Evolutionary conservation across 2,797 vertebrate species (phyloP), one percentile per base, ranked within the genome.

Genomic region (Artibeus jamaicensis): DNA sequence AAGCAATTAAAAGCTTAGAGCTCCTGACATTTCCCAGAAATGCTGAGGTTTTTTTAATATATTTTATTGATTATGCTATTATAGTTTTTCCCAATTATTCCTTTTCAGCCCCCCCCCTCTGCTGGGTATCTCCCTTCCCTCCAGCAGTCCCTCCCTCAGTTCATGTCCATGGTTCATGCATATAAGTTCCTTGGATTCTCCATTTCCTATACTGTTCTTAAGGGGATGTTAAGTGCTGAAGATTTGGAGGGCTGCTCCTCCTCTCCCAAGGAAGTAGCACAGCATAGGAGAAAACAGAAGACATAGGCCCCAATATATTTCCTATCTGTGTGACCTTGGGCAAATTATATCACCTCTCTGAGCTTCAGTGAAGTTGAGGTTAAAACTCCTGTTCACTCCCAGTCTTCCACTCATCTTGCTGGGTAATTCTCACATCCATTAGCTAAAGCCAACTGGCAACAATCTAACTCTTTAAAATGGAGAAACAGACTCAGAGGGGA

Each of bases 1-100:
- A 90, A 87, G 26, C 24, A 95, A 92, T 87, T 92, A 87, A 79
- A 34, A 93, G 6, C 12, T 93, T 93, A 46, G 22, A 70, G 11
- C 6, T 19, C n/a, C 32, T 87, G 73, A 79, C 18, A 90, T 81
- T 93, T 93, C 50, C n/a, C 65, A 86, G 55, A 93, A 89, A 24
- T 37, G 34, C 46, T 37, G n/a, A 91, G 57, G 22, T 26, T 59
- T 59, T 26, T 59, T 26, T 9, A 29, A 57, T 29, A 19, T 59
- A 59, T 59, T 59, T 59, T 29, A 59, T 59, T 59, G 57, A 59
- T 59, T 59, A 59, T 29, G 26, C 57, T 59, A 59, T 59, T 59
- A 29, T 19, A 29, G 57, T 29, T 59, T 59, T 12, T 26, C 57
- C 57, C 57, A 59, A 59, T 12, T 59, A 59, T 59, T 14, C 57